A percentile compares a stretch with the other conserved stretches of the same genome.
These are phyloP conservation scores for Calephelis perditalis DNA, from an alignment of 2,888 invertebrate genomes.

Conservation along the genomic window DNA sequence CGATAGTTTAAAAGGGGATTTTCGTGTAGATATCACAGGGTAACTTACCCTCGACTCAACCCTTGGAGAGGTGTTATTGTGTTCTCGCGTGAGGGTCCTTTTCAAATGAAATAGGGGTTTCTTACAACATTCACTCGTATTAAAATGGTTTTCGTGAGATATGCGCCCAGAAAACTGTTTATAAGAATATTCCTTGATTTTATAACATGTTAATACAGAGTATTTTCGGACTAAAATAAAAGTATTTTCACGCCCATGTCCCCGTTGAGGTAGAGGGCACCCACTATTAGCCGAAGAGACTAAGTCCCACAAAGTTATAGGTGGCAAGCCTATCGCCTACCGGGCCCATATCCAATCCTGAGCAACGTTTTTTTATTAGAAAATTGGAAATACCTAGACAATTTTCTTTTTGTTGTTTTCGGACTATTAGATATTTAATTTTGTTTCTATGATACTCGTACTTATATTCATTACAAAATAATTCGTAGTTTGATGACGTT, in stretches of 20 bases:
- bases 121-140: slow-evolving; percentile 10
- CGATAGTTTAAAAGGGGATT: slow-evolving; percentile 1
- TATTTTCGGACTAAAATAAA: too few relatives aligned
- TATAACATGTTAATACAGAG: not conserved
- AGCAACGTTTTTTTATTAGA: too few relatives aligned
- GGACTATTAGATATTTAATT: not conserved
- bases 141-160: slow-evolving; percentile 10
- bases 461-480: too few relatives aligned
- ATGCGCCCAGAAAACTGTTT: slow-evolving; percentile 2
- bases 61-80: slow-evolving; percentile 12
- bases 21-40: slow-evolving; percentile 4
- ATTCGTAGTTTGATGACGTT: too few relatives aligned
- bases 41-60: slow-evolving; percentile 1
- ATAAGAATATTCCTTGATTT: not conserved
- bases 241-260: too few relatives aligned
- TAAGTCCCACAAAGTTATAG: too few relatives aligned
- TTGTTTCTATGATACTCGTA: too few relatives aligned
- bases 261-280: too few relatives aligned
- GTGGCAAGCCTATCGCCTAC: too few relatives aligned
- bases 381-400: too few relatives aligned
- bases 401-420: not conserved
- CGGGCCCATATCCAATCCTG: too few relatives aligned
- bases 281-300: too few relatives aligned
- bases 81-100: slow-evolving; percentile 5
- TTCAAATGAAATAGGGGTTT: slow-evolving; percentile 11